These are phyloP conservation scores for Hippocampus kuda DNA, from an alignment of 2,797 vertebrate species.

Conservation along the genomic window DNA sequence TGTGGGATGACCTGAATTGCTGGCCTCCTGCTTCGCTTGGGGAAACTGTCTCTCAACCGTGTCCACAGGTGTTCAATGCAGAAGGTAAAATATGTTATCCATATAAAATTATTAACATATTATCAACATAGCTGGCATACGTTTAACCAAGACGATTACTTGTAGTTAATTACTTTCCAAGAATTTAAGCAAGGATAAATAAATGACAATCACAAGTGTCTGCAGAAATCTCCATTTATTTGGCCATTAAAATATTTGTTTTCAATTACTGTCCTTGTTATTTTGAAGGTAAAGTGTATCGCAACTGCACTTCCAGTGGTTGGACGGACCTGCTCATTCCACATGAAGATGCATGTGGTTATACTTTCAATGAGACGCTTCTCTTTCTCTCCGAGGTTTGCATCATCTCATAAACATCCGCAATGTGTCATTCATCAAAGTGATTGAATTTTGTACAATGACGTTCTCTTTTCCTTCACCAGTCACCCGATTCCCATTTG, in stretches of 20 bases:
- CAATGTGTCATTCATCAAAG: not conserved
- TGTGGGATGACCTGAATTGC: conserved; percentile 80
- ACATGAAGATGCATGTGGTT: conserved; percentile 70
- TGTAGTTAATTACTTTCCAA: not conserved
- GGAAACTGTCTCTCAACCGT: conserved; percentile 67
- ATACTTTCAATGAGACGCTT: conserved; percentile 59
- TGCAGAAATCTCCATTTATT: conserved; percentile 16
- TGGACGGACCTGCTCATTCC: conserved; percentile 73
- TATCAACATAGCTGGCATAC: too few species aligned
- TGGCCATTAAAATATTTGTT: conserved; percentile 20
- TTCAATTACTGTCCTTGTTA: not conserved
- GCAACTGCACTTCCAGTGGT: conserved; percentile 73
- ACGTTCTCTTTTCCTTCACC: not conserved
- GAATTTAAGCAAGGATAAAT: too few species aligned
- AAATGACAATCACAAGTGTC: not conserved
- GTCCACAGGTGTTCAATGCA: conserved; percentile 69
- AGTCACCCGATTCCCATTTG: conserved; percentile 52
- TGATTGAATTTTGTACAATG: not conserved
- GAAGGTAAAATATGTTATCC: conserved; percentile 62
- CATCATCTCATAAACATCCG: not conserved
- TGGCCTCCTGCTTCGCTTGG: conserved; percentile 69
- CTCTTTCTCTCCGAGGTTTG: conserved; percentile 46
- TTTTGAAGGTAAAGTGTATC: conserved; percentile 67
- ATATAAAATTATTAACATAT: not conserved
- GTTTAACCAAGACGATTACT: not conserved